Evolutionary conservation across 2,888 invertebrate species (phyloP).

Genomic region (Hedya salicella): DNA sequence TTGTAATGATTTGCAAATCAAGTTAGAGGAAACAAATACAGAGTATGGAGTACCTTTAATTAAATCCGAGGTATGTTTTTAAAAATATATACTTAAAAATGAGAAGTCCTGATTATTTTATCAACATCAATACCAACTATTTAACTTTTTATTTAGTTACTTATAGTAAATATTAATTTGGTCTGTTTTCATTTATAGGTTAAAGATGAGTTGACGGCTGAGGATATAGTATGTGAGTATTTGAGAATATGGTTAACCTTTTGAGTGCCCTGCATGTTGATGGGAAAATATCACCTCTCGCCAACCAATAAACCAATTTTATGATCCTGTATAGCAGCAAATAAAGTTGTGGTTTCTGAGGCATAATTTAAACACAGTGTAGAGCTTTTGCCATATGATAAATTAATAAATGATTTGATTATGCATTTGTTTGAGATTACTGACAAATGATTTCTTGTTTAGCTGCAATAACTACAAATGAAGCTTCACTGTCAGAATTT

Average conservation of each 20-base stretch:
- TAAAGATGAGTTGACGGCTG: constrained; percentile 72
- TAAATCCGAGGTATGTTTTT: constrained; percentile 72
- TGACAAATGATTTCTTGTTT: constrained; percentile 35
- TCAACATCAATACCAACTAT: no score
- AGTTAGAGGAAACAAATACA: constrained; percentile 55
- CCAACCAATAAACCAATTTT: no score
- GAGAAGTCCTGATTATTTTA: no score
- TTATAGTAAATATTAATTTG: constrained; percentile 35
- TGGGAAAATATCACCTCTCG: background rate
- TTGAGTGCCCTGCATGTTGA: no score
- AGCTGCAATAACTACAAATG: constrained; percentile 63
- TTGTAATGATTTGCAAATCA: constrained; percentile 54
- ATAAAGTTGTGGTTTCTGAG: no score
- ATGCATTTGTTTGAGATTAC: background rate
- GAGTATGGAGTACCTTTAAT: constrained; percentile 54
- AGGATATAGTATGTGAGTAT: constrained; percentile 74
- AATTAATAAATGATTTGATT: background rate
- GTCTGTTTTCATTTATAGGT: constrained; percentile 62
- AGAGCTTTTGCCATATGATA: background rate
- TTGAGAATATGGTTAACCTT: background rate
- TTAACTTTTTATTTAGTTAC: no score
- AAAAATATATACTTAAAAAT: no score
- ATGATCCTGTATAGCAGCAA: no score
- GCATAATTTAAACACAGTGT: no score
- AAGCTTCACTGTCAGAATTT: constrained; percentile 57